phyloP scores from a whole-genome alignment of 37 sponge, comb jelly and placozoan genomes.

The Tethya wilhelma region DNA sequence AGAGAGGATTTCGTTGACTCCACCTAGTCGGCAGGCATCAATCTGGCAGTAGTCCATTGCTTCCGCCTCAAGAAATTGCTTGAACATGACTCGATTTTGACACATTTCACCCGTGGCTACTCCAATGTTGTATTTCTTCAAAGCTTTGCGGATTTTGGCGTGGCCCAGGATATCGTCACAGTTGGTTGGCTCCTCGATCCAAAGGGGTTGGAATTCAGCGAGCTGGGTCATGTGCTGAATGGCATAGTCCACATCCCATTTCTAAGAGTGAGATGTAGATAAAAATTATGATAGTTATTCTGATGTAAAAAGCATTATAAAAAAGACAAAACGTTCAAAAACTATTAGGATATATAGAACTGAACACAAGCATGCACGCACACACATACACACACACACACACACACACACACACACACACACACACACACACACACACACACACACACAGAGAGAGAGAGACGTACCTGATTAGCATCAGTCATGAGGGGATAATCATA shows the following conservation, averaged over 20 bases:
- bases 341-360: no score
- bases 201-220: constrained; percentile 72
- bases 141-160: constrained; percentile 59
- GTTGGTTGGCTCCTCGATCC: constrained; percentile 94
- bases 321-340: no score
- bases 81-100: constrained; percentile 91
- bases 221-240: constrained; percentile 75
- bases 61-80: constrained; percentile 84
- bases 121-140: constrained; percentile 60
- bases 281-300: no score
- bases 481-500: constrained; percentile 76
- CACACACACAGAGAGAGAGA: neutral
- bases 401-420: constrained; percentile 5
- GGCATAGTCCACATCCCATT: constrained; percentile 83
- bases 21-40: constrained; percentile 83
- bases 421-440: constrained; percentile 17
- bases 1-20: constrained; percentile 82
- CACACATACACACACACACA: no score
- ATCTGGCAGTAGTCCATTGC: constrained; percentile 94
- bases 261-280: no score
- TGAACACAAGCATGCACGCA: no score
- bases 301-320: no score
- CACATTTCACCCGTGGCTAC: constrained; percentile 89
- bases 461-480: constrained; percentile 61
- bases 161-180: constrained; percentile 91